Evolutionary conservation across 2,888 invertebrate genomes (phyloP).

Genomic region (Lucinisca nassula): DNA sequence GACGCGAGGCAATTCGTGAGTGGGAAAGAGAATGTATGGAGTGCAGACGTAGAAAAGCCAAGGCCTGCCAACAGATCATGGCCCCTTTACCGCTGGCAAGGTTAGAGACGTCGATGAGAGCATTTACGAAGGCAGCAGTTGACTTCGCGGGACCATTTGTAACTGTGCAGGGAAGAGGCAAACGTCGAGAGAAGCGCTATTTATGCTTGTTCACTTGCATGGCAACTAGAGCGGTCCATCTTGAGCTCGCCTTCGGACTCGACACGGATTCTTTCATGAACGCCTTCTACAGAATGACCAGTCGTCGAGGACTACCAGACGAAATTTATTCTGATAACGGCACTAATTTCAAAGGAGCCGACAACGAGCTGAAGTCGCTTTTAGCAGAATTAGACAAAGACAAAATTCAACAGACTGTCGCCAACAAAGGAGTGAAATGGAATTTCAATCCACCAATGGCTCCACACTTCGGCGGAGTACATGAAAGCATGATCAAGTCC

Average conservation of each 20-base stretch:
- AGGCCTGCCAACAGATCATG: conserved; percentile 27
- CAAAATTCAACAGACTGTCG: conserved; percentile 27
- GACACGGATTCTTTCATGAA: conserved; percentile 57
- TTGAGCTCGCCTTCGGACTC: conserved; percentile 45
- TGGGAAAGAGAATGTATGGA: too few relatives aligned
- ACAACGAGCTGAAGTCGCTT: conserved; percentile 40
- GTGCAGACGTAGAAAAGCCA: too few relatives aligned
- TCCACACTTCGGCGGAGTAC: too few relatives aligned
- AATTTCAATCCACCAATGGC: conserved; percentile 63
- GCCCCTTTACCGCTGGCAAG: conserved; percentile 24
- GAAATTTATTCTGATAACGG: conserved; percentile 57
- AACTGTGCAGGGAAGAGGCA: conserved; percentile 44
- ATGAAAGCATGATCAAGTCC: too few relatives aligned
- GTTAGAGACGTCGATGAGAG: conserved; percentile 13
- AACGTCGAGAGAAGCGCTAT: conserved; percentile 14
- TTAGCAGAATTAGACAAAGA: conserved; percentile 34
- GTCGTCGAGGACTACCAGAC: conserved; percentile 48
- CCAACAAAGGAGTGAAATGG: conserved; percentile 52
- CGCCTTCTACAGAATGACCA: conserved; percentile 43
- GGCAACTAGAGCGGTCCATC: conserved; percentile 46
- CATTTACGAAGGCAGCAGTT: conserved; percentile 15
- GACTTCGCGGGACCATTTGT: conserved; percentile 47
- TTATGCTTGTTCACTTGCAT: conserved; percentile 57
- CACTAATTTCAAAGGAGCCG: conserved; percentile 53
- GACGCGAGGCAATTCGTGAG: too few relatives aligned